Evolutionary conservation across 2,113 vertebrate genomes (phyloP), one percentile per base, ranked within the genome.

Genomic region (Rhea pennata): DNA sequence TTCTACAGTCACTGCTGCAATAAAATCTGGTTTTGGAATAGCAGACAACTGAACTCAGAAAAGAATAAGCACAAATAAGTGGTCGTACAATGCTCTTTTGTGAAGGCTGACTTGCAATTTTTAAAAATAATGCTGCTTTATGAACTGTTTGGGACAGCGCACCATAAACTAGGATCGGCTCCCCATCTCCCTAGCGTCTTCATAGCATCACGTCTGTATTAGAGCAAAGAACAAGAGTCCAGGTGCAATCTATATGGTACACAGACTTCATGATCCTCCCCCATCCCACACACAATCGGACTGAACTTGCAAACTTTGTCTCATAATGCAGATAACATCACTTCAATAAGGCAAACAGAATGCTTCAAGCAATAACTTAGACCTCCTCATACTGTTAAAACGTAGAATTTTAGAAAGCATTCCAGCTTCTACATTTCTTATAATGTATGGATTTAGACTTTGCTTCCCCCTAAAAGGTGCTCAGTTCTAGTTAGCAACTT

Each of bases 11-110:
- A 29, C 22, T 53, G 33, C 67, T 71, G 33, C 72, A 93, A 71
- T 53, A 87, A 89, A 81, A 72, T 44, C 42, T 72, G 33, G 21
- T 8, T 84, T 91, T 29, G 65, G 51, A 87, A 54, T 40, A 92
- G 69, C 61, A 95, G 73, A 81, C 8, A 87, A 84, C 16, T 0
- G 2, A 84, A 78, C 6, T 5, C n/a, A 94, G 21, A 50, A 80
- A 72, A 72, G 44, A 87, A 62, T 4, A 69, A 17, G 22, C 2
- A 62, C 40, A 90, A 39, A n/a, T 66, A 54, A 85, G 53, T 19
- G 50, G 67, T 46, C 39, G 77, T 6, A 69, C 65, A 86, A 44
- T 71, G 72, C 24, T 88, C 50, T 94, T 83, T 62, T 86, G 75
- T 90, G 64, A 85, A 26, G 64, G 64, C 21, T 67, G 53, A 53